Evolutionary conservation across 2,888 invertebrate species (phyloP).

Genomic region (Drosophila anceps): DNA sequence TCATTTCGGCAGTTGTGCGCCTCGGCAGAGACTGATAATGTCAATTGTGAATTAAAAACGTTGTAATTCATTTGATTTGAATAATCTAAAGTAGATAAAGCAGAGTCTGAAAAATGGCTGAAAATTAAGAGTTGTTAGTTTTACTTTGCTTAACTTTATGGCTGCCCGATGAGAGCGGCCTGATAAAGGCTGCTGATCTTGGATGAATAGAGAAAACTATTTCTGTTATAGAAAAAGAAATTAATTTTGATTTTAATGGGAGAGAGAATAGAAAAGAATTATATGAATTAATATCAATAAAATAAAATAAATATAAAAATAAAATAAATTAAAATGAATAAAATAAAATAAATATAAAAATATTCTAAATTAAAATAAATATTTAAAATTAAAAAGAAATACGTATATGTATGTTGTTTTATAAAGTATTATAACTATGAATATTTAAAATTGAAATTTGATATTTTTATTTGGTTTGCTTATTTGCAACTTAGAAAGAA

Average conservation of each 20-base stretch:
- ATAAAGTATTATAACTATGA: too few relatives aligned
- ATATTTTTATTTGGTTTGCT: too few relatives aligned
- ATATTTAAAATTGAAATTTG: too few relatives aligned
- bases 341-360: neutral
- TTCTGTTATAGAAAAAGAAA: neutral
- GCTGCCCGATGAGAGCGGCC: neutral
- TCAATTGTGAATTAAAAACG: slow-evolving; percentile 14
- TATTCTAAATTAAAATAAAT: too few relatives aligned
- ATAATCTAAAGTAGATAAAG: neutral
- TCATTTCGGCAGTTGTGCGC: neutral
- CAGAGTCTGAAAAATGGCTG: too few relatives aligned
- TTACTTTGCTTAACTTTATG: neutral
- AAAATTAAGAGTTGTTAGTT: neutral
- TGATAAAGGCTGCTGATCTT: neutral
- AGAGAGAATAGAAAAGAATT: neutral
- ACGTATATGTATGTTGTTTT: too few relatives aligned
- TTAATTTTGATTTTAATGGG: neutral
- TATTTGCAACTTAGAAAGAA: too few relatives aligned
- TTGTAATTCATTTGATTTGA: slow-evolving; percentile 13
- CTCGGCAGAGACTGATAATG: slow-evolving; percentile 28
- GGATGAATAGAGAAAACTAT: neutral
- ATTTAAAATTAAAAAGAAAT: too few relatives aligned
- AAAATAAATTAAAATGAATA: too few relatives aligned
- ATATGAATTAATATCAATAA: neutral
- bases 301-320: too few relatives aligned